A percentile compares a stretch with the other conserved stretches of the same genome.
Evolutionary conservation across 2,797 vertebrate species (phyloP).

Genomic region (Cyprinella venusta): DNA sequence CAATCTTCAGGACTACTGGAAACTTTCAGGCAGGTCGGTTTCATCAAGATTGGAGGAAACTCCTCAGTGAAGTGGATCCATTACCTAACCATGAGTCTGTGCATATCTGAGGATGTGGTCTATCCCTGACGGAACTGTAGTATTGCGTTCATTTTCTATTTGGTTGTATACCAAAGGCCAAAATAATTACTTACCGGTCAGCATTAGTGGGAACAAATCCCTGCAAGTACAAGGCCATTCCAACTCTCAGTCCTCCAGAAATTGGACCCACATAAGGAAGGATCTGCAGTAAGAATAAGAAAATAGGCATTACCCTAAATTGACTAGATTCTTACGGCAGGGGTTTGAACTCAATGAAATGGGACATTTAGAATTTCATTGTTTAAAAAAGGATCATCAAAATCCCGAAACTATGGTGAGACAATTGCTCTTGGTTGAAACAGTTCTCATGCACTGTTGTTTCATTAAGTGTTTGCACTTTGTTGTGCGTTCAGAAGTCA

Average conservation of each 20-base stretch:
- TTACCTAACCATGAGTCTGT: no score
- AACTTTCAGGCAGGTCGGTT: no score
- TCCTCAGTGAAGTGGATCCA: neutral
- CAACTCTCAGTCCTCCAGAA: slow-evolving; percentile 24
- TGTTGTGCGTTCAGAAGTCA: no score
- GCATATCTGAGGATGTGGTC: no score
- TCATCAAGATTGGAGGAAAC: no score
- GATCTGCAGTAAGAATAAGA: neutral
- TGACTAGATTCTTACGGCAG: neutral
- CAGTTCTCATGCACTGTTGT: neutral
- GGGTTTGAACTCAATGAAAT: neutral
- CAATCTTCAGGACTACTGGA: no score
- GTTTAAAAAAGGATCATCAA: no score
- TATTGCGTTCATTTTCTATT: no score
- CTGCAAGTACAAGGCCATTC: neutral
- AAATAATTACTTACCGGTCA: neutral
- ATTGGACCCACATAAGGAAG: slow-evolving; percentile 47
- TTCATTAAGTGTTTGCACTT: neutral
- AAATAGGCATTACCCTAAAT: neutral
- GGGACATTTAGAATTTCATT: neutral
- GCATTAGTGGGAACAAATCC: neutral
- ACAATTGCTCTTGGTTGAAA: neutral
- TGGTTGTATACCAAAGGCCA: no score
- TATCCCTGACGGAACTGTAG: no score
- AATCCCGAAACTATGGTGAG: neutral